Evolutionary conservation across 1,140 invertebrate genomes (phyloP).

Genomic region (Rhopalosiphum maidis): DNA sequence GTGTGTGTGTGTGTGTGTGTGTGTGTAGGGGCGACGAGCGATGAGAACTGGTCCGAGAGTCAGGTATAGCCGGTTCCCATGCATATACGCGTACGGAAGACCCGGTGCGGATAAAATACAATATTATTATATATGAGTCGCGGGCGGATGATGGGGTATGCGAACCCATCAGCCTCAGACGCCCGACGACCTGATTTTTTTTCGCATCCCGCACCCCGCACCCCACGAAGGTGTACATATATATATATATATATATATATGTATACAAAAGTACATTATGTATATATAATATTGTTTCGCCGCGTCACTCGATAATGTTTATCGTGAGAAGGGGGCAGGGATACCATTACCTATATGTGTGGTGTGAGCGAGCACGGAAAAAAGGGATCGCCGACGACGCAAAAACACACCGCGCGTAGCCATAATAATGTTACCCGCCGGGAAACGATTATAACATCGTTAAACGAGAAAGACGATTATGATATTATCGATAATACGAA

Average conservation of each 20-base stretch:
- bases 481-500: not conserved
- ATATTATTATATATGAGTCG: not conserved
- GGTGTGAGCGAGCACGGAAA: not conserved
- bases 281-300: not conserved
- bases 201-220: not conserved
- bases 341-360: not conserved
- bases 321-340: too few relatives aligned
- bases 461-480: not conserved
- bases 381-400: not conserved
- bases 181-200: not conserved
- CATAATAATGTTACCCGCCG: not conserved
- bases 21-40: not conserved
- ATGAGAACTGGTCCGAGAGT: not conserved
- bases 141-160: not conserved
- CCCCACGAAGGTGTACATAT: not conserved
- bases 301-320: not conserved
- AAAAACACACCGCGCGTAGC: too few relatives aligned
- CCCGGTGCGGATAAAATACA: not conserved
- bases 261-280: not conserved
- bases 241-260: too few relatives aligned
- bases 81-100: not conserved
- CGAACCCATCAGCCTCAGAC: not conserved
- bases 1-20: not conserved
- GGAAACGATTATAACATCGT: not conserved
- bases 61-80: conserved; percentile 33